Evolutionary conservation across 2,888 invertebrate species (phyloP), one percentile per base, ranked within the genome.

Genomic region (Amitus sp.): DNA sequence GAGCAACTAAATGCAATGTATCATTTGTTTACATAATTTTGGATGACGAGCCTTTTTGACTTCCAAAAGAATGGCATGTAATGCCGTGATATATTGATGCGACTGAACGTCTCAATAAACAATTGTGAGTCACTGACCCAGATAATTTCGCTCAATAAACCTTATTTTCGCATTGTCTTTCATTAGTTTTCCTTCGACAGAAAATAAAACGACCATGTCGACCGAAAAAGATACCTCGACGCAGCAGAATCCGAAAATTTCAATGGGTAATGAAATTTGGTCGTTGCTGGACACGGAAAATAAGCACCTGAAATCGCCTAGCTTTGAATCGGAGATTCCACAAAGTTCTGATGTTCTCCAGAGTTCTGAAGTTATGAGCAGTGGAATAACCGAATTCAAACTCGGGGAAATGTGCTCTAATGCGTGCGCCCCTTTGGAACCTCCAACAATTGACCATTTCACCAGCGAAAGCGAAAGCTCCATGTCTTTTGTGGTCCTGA

Each of bases 401-500:
- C 37, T 76, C 1, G 72, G 75, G 10, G 71, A 73, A 39, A 67
- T 73, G 28, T 73, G 68, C 2, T 57, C 67, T 1, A 65, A 61
- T 5, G 62, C 60, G 15, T 47, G 65, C 10, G 46, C 62, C 15
- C 54, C 58, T 19, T 65, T 65, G 1, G 71, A 56, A 23, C 17
- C 69, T 9, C 57, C 48, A n/a, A 60, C 59, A 10, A 62, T 59
- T 20, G 65, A 60, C 37, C 23, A 20, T 12, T 40, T 52, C 5
- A 39, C 49, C 18, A 20, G 55, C 10, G 56, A 51, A 9, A 43
- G 47, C 1, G 69, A 71, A 28, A 58, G 63, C 6, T 67, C 71
- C n/a, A 69, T 74, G 1, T 69, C 74, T 2, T 80, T 81, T 52
- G 75, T 79, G 1, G 75, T 82, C 1, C 58, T 80, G 15, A 72